These are phyloP conservation scores for Clytia hemisphaerica DNA, from an alignment of 30 jellyfish, hydroid and myxozoan species.

Conservation along the genomic window DNA sequence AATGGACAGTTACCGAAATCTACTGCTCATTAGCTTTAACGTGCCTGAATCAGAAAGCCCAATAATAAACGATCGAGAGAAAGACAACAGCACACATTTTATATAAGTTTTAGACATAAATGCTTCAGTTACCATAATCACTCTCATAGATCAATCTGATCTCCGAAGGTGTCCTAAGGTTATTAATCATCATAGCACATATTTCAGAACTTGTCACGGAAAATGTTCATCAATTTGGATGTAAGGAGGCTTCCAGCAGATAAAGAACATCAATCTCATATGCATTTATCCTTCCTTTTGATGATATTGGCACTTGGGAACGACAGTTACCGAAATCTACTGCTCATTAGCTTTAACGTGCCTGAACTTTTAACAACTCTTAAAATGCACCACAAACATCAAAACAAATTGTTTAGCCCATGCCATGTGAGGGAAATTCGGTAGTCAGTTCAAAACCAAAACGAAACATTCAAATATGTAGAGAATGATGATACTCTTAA, in stretches of 20 bases:
- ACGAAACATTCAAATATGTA: too few relatives aligned
- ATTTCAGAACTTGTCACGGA: background rate
- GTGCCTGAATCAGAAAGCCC: conserved; percentile 1
- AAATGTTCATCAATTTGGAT: background rate
- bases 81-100: background rate
- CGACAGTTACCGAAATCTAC: conserved; percentile 12
- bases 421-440: too few relatives aligned
- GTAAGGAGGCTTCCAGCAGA: conserved; percentile 39
- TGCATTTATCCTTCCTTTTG: conserved; percentile 10
- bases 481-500: too few relatives aligned
- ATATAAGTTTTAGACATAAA: background rate
- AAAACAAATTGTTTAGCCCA: too few relatives aligned
- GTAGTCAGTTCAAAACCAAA: too few relatives aligned
- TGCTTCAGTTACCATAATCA: background rate
- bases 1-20: conserved; percentile 6
- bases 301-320: conserved; percentile 40
- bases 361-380: too few relatives aligned
- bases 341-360: conserved; percentile 33
- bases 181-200: conserved; percentile 17
- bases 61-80: background rate
- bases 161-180: conserved; percentile 36
- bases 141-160: background rate
- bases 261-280: background rate
- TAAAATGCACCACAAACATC: too few relatives aligned
- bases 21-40: conserved; percentile 27